These are phyloP conservation scores for Vultur gryphus DNA, from an alignment of 2,797 vertebrate species.

Conservation along the genomic window DNA sequence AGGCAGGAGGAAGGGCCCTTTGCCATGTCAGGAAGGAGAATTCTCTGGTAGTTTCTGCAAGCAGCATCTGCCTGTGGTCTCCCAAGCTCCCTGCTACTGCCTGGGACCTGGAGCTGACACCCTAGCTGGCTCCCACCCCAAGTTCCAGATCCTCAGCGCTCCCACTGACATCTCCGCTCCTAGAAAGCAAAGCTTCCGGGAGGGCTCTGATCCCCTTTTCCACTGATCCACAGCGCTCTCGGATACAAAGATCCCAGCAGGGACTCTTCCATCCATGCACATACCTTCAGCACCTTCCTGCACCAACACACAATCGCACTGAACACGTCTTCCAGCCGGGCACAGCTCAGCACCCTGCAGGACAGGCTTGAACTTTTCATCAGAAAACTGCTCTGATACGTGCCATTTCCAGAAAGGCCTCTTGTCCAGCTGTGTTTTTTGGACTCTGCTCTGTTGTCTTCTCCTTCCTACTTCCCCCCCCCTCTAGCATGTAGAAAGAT, in stretches of 20 bases:
- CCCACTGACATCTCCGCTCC: not conserved
- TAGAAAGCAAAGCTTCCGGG: not conserved
- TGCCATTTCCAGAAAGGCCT: not conserved
- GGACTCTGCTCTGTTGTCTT: not conserved
- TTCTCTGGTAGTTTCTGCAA: not conserved
- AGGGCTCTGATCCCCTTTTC: not conserved
- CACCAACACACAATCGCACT: not conserved
- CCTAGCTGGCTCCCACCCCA: not conserved
- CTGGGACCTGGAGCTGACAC: not conserved
- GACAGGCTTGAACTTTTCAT: not conserved
- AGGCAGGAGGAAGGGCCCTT: not conserved
- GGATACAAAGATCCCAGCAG: not conserved
- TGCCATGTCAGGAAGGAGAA: not conserved
- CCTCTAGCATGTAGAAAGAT: not conserved
- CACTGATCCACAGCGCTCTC: not conserved
- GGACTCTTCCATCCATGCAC: not conserved
- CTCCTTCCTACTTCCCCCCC: not conserved
- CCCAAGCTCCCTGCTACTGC: not conserved
- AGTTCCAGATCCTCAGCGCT: not conserved
- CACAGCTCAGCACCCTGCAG: not conserved
- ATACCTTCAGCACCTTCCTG: not conserved
- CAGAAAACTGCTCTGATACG: not conserved
- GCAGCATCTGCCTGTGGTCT: not conserved
- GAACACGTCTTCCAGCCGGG: fast-evolving
- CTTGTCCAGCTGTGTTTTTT: not conserved